Evolutionary conservation across 2,888 invertebrate species (phyloP), one percentile per base, ranked within the genome.

Genomic region (Plebejus anna): DNA sequence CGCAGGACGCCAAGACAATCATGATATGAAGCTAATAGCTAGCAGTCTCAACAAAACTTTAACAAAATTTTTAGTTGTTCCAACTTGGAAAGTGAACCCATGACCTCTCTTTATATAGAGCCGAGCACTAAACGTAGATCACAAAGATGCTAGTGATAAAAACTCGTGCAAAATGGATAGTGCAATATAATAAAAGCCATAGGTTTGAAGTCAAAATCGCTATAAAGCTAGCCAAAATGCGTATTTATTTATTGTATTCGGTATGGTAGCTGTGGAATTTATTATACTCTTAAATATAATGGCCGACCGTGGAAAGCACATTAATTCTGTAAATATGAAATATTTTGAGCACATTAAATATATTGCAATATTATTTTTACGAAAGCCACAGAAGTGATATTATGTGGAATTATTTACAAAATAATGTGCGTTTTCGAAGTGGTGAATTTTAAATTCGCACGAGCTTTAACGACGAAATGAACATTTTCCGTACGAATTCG

Each of bases 201-300:
- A 32, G 4, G 32, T 32, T 66, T 32, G 32, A 32, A 66, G 66
- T 66, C 11, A 66, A 66, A 66, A 13, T 32, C 32, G 13, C 61
- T 11, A 59, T 59, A 66, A 66, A 66, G 32, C 66, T 66, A 16
- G 66, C 66, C 66, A 66, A 66, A 66, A 32, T 28, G 22, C 61
- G 28, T 32, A 66, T 36, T 66, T 66, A 66, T 66, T 66, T 61
- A 66, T 11, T 5, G 66, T 66, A 5, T 66, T 66, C 66, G 32
- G 66, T 16, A 36, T 42, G 71, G 38, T 42, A 11, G 71, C n/a
- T 71, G 9, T 42, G n/a, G 42, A 71, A 71, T 71, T 71, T 71
- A 71, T 71, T 71, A 42, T 71, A 71, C 71, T n/a, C 71, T 71
- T 71, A 71, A 71, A 71, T 71, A 71, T 71, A 71, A 71, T 71